These are phyloP conservation scores for Romanomermis culicivorax DNA, from an alignment of 2,888 invertebrate genomes.

Conservation along the genomic window DNA sequence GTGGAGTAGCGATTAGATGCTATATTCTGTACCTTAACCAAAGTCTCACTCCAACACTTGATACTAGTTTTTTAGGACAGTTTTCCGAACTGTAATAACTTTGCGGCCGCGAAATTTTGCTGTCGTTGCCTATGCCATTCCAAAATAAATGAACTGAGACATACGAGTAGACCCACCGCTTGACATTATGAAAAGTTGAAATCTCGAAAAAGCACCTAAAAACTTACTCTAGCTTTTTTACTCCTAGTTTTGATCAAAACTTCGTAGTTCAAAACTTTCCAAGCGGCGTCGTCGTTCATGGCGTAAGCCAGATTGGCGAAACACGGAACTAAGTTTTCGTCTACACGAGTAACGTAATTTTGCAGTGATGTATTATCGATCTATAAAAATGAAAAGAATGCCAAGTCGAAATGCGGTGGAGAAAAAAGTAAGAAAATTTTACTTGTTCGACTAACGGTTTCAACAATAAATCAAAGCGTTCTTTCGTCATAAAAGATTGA, in stretches of 20 bases:
- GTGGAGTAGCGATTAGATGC: too few relatives aligned
- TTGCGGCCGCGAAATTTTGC: too few relatives aligned
- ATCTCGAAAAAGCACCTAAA: too few relatives aligned
- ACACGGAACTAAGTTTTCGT: constrained; percentile 48
- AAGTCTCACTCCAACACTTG: too few relatives aligned
- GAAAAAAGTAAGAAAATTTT: constrained; percentile 4
- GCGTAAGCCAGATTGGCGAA: constrained; percentile 60
- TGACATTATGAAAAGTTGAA: too few relatives aligned
- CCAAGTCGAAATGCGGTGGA: too few relatives aligned
- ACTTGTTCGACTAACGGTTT: constrained; percentile 67
- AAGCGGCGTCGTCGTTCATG: constrained; percentile 58
- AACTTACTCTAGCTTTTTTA: constrained; percentile 47
- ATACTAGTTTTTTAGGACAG: too few relatives aligned
- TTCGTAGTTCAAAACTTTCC: constrained; percentile 75
- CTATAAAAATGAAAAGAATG: constrained; percentile 14
- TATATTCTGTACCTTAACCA: too few relatives aligned
- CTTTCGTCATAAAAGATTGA: constrained; percentile 59
- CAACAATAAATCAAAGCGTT: constrained; percentile 59
- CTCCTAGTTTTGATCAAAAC: constrained; percentile 65
- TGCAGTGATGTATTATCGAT: constrained; percentile 45
- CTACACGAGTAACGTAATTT: constrained; percentile 40
- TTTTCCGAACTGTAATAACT: too few relatives aligned
- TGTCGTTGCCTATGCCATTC: too few relatives aligned
- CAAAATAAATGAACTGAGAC: too few relatives aligned
- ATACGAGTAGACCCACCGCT: too few relatives aligned